Base-by-base conservation (phyloP, 2,797 vertebrate species). In the Poeciliopsis infans region DNA sequence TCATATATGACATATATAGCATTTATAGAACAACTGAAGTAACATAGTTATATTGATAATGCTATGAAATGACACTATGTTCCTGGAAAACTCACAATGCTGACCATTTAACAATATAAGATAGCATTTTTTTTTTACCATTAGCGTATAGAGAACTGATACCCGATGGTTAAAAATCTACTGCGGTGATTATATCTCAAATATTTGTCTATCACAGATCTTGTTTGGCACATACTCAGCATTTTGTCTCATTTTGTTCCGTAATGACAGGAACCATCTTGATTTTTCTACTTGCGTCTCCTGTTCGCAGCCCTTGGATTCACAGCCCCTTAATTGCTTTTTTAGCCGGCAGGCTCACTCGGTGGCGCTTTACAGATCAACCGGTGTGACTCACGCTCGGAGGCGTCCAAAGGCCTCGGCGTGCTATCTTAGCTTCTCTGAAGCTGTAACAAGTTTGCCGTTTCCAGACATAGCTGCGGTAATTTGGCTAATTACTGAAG, bases 331-430 rank as follows among this genome's bases (percentile, higher is more conserved):
- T 77, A 73, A 75, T 49, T 46, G 55, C 70, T 80, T 55, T 46
- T 73, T 79, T 71, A 75, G 75, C 76, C 72, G 51, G 11, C 74
- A 61, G 79, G 73, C 46, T 8, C 75, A 76, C 57, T 73, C 43
- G 71, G 49, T 51, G 23, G 25, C 61, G 39, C 49, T 78, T 71
- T 51, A 6, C 46, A 5, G 1, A 4, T 47, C 74, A 73, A 18
- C 18, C 4, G 0, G 7, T 11, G 55, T 78, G 85, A 89, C 75
- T 83, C 78, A 74, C 41, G 36, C 8, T 12, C 31, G 5, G 57
- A 13, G 23, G 20, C 1, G 0, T 72, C 39, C 45, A 69, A 71
- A 75, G 53, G 72, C 70, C 3, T 12, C 3, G 0, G 7, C 0
- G 0, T 41, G 72, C 49, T 76, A 36, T 72, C 77, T 79, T 64